Evolutionary conservation across 37 sponge, comb jelly and placozoan genomes (phyloP).

Genomic region (Ianthella basta): DNA sequence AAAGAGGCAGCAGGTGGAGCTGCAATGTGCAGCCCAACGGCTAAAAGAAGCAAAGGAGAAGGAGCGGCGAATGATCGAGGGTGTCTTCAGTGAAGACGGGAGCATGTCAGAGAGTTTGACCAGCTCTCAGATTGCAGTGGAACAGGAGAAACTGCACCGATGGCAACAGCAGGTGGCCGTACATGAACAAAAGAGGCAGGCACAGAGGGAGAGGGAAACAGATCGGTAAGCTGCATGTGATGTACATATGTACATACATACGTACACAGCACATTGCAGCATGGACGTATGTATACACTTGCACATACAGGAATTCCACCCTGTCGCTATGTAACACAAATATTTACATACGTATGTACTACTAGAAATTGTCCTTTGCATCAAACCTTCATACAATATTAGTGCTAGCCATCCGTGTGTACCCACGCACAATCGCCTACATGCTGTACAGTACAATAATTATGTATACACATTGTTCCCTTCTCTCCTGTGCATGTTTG

Average conservation of each 20-base stretch:
- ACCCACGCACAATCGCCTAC: background rate
- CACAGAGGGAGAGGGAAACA: constrained; percentile 63
- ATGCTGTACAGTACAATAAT: too few species aligned
- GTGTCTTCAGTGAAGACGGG: background rate
- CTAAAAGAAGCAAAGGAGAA: constrained; percentile 51
- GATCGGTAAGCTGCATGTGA: constrained; percentile 48
- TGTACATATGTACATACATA: background rate
- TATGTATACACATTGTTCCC: too few species aligned
- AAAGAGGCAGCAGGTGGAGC: background rate
- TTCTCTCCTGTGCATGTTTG: too few species aligned
- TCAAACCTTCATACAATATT: too few species aligned
- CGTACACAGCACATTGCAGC: too few species aligned
- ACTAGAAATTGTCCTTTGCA: too few species aligned
- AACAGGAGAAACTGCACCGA: constrained; percentile 40
- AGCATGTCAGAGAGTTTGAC: background rate
- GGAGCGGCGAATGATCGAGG: constrained; percentile 36
- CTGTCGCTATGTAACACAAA: too few species aligned
- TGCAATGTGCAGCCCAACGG: constrained; percentile 6
- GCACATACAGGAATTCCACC: too few species aligned
- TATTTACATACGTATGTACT: too few species aligned
- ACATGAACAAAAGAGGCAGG: constrained; percentile 42
- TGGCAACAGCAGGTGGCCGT: background rate
- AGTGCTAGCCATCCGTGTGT: background rate
- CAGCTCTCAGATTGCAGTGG: constrained; percentile 45
- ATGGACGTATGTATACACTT: too few species aligned